Evolutionary conservation across 2,888 invertebrate species (phyloP).

Genomic region (Steromphala cineraria): DNA sequence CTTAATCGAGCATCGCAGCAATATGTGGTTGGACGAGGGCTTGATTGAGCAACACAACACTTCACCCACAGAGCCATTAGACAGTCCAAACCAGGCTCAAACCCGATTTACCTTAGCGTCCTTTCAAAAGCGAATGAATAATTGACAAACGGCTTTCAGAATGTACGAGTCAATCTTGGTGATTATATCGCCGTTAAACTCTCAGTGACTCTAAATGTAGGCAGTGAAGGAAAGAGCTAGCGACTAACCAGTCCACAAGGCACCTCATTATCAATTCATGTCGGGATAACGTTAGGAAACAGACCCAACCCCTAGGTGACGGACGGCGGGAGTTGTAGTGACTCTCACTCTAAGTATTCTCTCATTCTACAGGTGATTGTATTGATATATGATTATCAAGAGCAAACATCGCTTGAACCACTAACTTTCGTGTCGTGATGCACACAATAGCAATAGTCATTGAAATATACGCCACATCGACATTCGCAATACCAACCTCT

Average conservation of each 20-base stretch:
- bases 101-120: background rate
- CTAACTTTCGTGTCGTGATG: too few relatives aligned
- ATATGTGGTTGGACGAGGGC: background rate
- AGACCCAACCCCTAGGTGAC: background rate
- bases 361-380: too few relatives aligned
- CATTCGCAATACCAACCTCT: too few relatives aligned
- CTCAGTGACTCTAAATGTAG: background rate
- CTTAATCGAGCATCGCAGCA: background rate
- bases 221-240: too few relatives aligned
- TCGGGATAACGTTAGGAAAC: background rate
- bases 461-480: too few relatives aligned
- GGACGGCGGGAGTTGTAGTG: too few relatives aligned
- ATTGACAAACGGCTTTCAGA: conserved; percentile 8
- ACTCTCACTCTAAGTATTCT: too few relatives aligned
- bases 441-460: too few relatives aligned
- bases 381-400: too few relatives aligned
- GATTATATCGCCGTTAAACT: conserved; percentile 36
- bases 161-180: conserved; percentile 35
- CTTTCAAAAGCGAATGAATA: conserved; percentile 13
- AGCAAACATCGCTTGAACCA: too few relatives aligned
- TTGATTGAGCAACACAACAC: background rate
- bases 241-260: background rate
- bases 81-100: background rate
- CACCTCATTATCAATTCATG: conserved; percentile 1
- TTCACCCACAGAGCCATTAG: background rate